Evolutionary conservation across 2,888 invertebrate genomes (phyloP), one percentile per base, ranked within the genome.

Genomic region (Eupithecia centaureata): DNA sequence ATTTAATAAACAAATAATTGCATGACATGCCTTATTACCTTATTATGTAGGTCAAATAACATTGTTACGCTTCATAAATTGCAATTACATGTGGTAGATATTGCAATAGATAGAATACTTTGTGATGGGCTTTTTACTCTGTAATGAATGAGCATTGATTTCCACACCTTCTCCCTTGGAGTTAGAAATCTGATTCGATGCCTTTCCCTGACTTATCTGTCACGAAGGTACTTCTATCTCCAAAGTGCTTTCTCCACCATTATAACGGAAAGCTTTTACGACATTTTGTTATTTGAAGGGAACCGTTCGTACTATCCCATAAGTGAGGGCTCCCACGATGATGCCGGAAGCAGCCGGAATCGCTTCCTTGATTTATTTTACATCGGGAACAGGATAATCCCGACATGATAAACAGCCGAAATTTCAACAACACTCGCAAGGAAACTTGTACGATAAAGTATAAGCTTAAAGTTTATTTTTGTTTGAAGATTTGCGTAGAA

Each of bases 281-380:
- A 54, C 52, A 66, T 67, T 54, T 61, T 56, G 10, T 54, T 68
- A 74, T 61, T 68, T 65, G 62, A 61, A 59, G 54, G 54, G 32
- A 65, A 71, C 67, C 74, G 67, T 63, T 67, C 60, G 28, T 30
- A 28, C 58, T 68, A 65, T 60, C 63, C 61, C 58, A 52, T 10
- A 18, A 30, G 32, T 0, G 30, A 57, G 30, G 30, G 54, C 30
- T 27, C 54, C 28, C 61, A 25, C 59, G 38, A 18, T 27, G 18
- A 25, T 13, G 33, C 35, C 32, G 30, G 52, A 57, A 59, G 54
- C 73, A 70, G 68, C 71, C 72, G 61, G 71, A 76, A 75, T 76
- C 72, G 73, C 70, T 72, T 67, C 67, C 71, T 71, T 75, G 74
- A 75, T 76, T 74, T 75, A 74, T 75, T 74, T 71, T 67, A 69